phyloP scores from a whole-genome alignment of 2,888 invertebrate species.

The Synanthedon vespiformis region DNA sequence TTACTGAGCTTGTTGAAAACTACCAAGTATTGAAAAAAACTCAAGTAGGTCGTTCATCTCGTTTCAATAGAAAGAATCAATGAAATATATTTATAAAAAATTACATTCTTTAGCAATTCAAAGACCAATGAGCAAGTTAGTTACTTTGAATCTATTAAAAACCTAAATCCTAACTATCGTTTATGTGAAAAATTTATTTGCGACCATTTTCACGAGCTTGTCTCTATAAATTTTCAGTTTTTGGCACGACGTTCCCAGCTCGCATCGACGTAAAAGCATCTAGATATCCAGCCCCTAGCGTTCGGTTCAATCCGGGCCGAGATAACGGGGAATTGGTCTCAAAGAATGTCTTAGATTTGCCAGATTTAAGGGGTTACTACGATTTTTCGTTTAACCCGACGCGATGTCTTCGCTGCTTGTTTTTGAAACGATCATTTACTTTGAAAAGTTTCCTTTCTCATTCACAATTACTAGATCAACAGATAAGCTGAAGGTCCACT shows the following conservation, averaged over 20 bases:
- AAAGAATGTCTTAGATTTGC: slow-evolving; percentile 14
- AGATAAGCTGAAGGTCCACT: too few species aligned
- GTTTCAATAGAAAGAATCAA: too few species aligned
- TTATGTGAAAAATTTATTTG: slow-evolving; percentile 14
- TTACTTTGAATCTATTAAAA: neutral
- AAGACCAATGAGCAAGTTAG: neutral
- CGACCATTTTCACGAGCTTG: slow-evolving; percentile 29
- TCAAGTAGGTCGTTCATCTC: too few species aligned
- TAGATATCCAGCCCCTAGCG: slow-evolving; percentile 28
- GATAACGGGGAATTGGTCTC: slow-evolving; percentile 36
- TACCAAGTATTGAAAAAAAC: too few species aligned
- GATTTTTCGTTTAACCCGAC: neutral
- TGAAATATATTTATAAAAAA: too few species aligned
- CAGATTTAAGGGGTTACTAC: slow-evolving; percentile 9
- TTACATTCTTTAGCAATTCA: neutral
- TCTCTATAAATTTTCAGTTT: slow-evolving; percentile 41
- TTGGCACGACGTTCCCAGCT: slow-evolving; percentile 33
- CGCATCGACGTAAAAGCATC: slow-evolving; percentile 32
- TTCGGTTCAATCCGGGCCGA: slow-evolving; percentile 36
- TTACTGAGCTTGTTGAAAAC: too few species aligned
- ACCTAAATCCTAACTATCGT: neutral
- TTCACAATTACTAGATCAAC: too few species aligned
- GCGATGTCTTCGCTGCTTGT: too few species aligned
- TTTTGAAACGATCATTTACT: too few species aligned
- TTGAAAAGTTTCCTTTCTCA: too few species aligned